Evolutionary conservation across 2,888 invertebrate species (phyloP).

Genomic region (Junonia oenone): DNA sequence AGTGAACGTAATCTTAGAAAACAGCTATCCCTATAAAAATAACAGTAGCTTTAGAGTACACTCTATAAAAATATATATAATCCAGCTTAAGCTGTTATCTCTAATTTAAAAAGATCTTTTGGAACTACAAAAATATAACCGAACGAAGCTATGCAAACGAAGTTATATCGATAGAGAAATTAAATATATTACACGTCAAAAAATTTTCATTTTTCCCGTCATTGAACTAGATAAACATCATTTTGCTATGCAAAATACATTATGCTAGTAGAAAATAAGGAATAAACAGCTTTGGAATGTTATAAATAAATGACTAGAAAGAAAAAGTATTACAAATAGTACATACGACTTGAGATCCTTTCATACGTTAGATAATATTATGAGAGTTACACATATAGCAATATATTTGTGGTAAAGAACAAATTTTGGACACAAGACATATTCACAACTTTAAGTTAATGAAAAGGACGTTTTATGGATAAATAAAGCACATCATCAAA

Average conservation of each 20-base stretch:
- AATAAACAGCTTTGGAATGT: slow-evolving; percentile 73
- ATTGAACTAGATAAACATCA: slow-evolving; percentile 63
- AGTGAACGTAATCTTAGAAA: slow-evolving; percentile 48
- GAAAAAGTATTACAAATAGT: slow-evolving; percentile 40
- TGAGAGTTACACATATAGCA: slow-evolving; percentile 36
- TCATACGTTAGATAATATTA: slow-evolving; percentile 37
- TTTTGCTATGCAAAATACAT: slow-evolving; percentile 78
- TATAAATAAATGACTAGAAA: slow-evolving; percentile 72
- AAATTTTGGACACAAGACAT: slow-evolving; percentile 36
- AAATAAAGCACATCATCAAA: slow-evolving; percentile 45
- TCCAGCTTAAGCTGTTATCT: slow-evolving; percentile 67
- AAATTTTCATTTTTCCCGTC: slow-evolving; percentile 48
- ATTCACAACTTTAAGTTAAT: slow-evolving; percentile 28
- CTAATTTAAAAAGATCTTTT: slow-evolving; percentile 65
- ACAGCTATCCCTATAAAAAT: slow-evolving; percentile 74
- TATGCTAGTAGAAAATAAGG: slow-evolving; percentile 62
- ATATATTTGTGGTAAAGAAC: slow-evolving; percentile 36
- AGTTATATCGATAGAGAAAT: slow-evolving; percentile 33
- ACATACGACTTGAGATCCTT: slow-evolving; percentile 55
- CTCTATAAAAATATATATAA: slow-evolving; percentile 77
- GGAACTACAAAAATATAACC: slow-evolving; percentile 64
- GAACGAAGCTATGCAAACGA: slow-evolving; percentile 48
- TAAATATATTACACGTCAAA: slow-evolving; percentile 39
- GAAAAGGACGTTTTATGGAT: slow-evolving; percentile 31
- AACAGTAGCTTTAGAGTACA: slow-evolving; percentile 73